Evolutionary conservation across 2,888 invertebrate genomes (phyloP), one percentile per base, ranked within the genome.

Genomic region (Caradrina clavipalpis): DNA sequence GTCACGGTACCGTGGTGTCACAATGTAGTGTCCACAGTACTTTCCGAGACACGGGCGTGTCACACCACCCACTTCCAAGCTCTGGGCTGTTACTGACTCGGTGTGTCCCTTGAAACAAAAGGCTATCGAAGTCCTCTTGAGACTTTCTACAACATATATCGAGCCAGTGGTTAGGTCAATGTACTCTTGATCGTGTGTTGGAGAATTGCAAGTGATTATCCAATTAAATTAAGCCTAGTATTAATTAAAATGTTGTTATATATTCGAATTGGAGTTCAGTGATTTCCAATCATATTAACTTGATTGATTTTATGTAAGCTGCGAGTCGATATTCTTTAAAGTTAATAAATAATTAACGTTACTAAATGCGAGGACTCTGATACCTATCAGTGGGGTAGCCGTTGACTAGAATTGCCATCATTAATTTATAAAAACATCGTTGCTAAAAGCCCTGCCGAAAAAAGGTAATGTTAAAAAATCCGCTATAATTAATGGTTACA

Each of bases 131-230:
- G 45, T 22, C 39, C 63, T 39, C 56, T 57, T 39, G 73, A 51
- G 63, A 73, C 1, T n/a, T 51, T 56, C 26, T 55, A 19, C 51
- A 21, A 35, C 7, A 22, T 45, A 22, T 42, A 55, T 55, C 21
- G n/a, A 55, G 21, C n/a, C 35, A 70, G 26, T n/a, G 15, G n/a
- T 11, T 26, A 35, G 63, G 45, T 71, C 56, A n/a, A 26, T 73
- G 63, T 47, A n/a, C 35, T 56, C 1, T 45, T 47, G 15, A 62
- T 53, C 50, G 35, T 51, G 22, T n/a, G 21, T 47, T 17, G 10
- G 10, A 13, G 42, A 19, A 58, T 59, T 35, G 35, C 11, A 53
- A 26, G 19, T 19, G 22, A 51, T 68, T 42, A 17, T 53, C 7
- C 19, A 58, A 69, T 69, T 51, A 57, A 56, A 19, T 69, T 13